Evolutionary conservation across 2,797 vertebrate genomes (phyloP).

Genomic region (Muscicapa striata): DNA sequence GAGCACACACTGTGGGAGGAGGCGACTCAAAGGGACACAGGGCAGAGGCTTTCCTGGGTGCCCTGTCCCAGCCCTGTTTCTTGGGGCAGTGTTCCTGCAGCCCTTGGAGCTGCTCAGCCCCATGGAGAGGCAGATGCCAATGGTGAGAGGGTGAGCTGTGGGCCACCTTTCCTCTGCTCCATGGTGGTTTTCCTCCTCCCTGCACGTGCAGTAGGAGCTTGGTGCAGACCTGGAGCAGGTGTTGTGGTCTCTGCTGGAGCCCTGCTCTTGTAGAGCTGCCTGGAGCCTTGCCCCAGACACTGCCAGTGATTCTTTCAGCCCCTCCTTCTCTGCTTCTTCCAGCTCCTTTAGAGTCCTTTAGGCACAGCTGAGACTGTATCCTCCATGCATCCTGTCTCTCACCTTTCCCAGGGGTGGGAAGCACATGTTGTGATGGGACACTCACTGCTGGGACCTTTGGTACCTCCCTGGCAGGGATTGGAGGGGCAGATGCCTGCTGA

Average conservation of each 20-base stretch:
- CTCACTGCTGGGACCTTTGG: fast-evolving
- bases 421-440: fast-evolving
- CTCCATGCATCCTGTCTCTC: neutral
- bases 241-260: fast-evolving
- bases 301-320: fast-evolving
- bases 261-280: neutral
- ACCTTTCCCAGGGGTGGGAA: fast-evolving
- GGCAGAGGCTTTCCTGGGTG: neutral
- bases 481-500: neutral
- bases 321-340: neutral
- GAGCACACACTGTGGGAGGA: neutral
- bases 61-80: neutral
- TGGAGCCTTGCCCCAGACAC: neutral
- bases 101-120: neutral
- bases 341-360: neutral
- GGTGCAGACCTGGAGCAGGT: neutral
- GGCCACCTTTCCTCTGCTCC: neutral
- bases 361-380: neutral
- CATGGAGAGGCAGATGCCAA: fast-evolving
- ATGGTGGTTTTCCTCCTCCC: neutral
- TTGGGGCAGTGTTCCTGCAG: fast-evolving
- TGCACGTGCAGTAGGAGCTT: fast-evolving
- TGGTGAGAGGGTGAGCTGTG: neutral
- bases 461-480: neutral
- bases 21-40: fast-evolving